These are phyloP conservation scores for Uromys caudimaculatus DNA, from an alignment of 2,797 vertebrate species.

Conservation along the genomic window DNA sequence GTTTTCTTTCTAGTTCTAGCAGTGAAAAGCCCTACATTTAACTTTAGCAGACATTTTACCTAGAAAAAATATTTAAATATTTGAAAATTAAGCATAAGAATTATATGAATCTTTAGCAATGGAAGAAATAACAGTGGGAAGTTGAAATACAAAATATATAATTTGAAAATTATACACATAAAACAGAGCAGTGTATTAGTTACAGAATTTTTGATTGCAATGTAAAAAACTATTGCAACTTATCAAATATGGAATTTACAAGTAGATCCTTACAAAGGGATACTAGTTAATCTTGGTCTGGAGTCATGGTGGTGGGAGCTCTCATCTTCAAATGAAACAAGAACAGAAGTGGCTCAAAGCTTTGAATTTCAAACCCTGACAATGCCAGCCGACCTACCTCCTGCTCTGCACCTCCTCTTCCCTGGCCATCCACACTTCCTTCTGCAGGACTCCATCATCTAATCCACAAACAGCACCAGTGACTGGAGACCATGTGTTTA, in stretches of 20 bases:
- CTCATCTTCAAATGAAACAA: neutral
- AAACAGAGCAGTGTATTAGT: neutral
- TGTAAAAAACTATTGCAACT: neutral
- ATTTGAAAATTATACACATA: neutral
- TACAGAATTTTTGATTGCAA: neutral
- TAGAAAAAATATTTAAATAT: neutral
- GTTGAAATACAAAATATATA: neutral
- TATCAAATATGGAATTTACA: neutral
- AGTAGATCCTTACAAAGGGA: neutral
- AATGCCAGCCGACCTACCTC: no score
- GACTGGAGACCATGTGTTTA: no score
- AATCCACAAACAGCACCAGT: no score
- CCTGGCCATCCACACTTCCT: neutral
- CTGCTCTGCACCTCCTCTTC: no score
- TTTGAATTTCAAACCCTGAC: neutral
- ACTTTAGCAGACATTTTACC: neutral
- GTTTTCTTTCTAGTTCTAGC: neutral
- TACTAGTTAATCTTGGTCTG: no score
- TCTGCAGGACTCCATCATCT: neutral
- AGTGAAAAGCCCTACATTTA: neutral
- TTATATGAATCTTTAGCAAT: neutral
- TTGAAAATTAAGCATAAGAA: neutral
- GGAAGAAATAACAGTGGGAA: neutral
- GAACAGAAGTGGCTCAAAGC: neutral
- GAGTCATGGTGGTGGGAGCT: neutral